These are phyloP conservation scores for Distichodus sexfasciatus DNA, from an alignment of 2,797 vertebrate species.

Conservation along the genomic window DNA sequence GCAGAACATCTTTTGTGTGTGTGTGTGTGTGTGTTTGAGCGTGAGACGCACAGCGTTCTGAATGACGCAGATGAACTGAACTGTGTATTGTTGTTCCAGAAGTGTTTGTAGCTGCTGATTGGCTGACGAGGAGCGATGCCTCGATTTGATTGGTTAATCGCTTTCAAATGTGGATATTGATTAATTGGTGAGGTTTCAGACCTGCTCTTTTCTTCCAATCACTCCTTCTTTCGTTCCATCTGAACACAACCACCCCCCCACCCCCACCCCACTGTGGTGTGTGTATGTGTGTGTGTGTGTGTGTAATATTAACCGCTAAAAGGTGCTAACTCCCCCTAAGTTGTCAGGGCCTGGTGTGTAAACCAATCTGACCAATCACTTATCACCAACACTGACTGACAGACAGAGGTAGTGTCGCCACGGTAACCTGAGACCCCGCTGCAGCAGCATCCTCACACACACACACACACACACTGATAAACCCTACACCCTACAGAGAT, in stretches of 20 bases:
- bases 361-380: conserved; percentile 73
- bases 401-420: conserved; percentile 61
- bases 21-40: conserved; percentile 15
- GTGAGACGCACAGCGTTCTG: no score
- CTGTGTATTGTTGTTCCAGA: no score
- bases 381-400: conserved; percentile 69
- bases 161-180: no score
- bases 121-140: no score
- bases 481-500: no score
- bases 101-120: no score
- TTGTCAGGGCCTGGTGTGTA: conserved; percentile 62
- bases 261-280: conserved; percentile 14
- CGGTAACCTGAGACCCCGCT: conserved; percentile 66
- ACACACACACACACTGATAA: neutral
- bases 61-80: no score
- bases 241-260: no score
- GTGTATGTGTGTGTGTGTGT: conserved; percentile 43
- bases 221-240: no score
- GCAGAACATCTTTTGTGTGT: neutral
- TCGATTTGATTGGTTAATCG: no score
- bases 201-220: no score
- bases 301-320: conserved; percentile 68
- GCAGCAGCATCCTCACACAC: conserved; percentile 17
- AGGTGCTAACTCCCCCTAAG: conserved; percentile 68
- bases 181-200: no score